Evolutionary conservation across 30 jellyfish, hydroid and myxozoan species (phyloP).

Genomic region (Euphysa ruthae): DNA sequence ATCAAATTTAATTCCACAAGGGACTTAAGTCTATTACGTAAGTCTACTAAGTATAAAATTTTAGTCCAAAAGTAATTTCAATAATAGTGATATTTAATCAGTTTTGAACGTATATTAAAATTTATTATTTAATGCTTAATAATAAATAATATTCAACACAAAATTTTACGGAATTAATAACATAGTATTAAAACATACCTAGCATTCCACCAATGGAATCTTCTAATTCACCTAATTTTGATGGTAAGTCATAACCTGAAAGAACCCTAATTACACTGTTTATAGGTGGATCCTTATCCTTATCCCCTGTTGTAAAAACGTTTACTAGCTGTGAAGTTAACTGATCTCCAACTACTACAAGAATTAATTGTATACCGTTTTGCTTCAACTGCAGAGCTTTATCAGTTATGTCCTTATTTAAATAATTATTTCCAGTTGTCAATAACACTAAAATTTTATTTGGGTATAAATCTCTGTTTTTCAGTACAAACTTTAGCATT

Average conservation of each 20-base stretch:
- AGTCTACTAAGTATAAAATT: too few relatives aligned
- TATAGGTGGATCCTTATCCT: neutral
- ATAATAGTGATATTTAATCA: too few relatives aligned
- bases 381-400: neutral
- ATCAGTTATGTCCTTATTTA: neutral
- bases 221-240: neutral
- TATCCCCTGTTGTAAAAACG: conserved; percentile 9
- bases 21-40: too few relatives aligned
- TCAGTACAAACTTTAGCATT: neutral
- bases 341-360: conserved; percentile 38
- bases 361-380: conserved; percentile 42
- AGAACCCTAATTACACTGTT: neutral
- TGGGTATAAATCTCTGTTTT: neutral
- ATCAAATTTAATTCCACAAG: too few relatives aligned
- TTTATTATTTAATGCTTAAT: too few relatives aligned
- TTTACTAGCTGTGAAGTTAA: conserved; percentile 3
- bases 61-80: too few relatives aligned
- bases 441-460: neutral
- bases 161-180: too few relatives aligned
- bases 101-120: too few relatives aligned
- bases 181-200: too few relatives aligned
- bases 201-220: neutral
- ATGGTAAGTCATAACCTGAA: neutral
- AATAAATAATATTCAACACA: too few relatives aligned
- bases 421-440: neutral